A percentile compares a stretch with the other conserved stretches of the same genome.
phyloP scores from a whole-genome alignment of 2,797 vertebrate genomes.

The Natrix natrix region DNA sequence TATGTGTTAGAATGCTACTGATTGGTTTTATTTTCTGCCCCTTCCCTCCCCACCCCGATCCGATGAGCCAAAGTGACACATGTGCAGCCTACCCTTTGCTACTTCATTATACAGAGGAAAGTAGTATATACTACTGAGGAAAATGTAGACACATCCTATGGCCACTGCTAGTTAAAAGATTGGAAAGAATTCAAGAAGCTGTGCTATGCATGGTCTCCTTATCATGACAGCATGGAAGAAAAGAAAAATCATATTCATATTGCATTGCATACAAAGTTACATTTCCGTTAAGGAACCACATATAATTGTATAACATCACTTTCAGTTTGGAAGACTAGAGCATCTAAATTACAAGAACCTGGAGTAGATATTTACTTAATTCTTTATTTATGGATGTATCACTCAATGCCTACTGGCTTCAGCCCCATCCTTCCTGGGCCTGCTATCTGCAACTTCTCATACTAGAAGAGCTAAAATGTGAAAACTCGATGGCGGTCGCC shows the following conservation, averaged over 20 bases:
- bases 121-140: not conserved
- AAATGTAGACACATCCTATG: not conserved
- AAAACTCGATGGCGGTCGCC: too few relatives aligned
- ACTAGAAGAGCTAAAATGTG: too few relatives aligned
- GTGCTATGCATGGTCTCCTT: not conserved
- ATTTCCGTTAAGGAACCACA: not conserved
- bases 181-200: not conserved
- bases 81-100: not conserved
- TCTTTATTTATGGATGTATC: too few relatives aligned
- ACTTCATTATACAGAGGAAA: not conserved
- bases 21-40: not conserved
- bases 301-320: not conserved
- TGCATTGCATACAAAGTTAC: not conserved
- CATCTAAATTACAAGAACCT: not conserved
- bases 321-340: not conserved
- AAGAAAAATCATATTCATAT: not conserved
- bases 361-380: not conserved
- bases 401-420: too few relatives aligned
- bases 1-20: not conserved
- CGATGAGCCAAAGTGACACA: not conserved
- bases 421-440: too few relatives aligned
- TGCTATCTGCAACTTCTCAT: too few relatives aligned
- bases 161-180: not conserved
- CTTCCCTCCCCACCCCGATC: not conserved
- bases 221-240: not conserved